These are phyloP conservation scores for Drosophila greeni DNA, from an alignment of 2,888 invertebrate species.

Conservation along the genomic window DNA sequence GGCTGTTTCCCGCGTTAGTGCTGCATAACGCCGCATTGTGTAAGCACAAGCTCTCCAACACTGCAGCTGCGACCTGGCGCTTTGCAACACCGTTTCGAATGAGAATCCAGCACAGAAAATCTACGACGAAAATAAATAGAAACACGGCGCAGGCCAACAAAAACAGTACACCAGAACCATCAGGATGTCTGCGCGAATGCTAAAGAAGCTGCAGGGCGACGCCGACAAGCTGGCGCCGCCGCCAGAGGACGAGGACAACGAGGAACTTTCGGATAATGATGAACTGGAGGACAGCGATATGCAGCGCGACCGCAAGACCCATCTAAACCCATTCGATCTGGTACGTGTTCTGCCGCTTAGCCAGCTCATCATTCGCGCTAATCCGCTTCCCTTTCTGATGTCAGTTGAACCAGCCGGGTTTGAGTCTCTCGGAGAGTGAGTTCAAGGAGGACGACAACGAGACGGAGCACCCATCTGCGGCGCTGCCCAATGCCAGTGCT, in stretches of 20 bases:
- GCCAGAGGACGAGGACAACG: slow-evolving; percentile 76
- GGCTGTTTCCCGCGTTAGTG: slow-evolving; percentile 1
- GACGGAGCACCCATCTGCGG: slow-evolving; percentile 81
- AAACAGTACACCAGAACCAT: background rate
- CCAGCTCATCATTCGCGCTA: slow-evolving; percentile 31
- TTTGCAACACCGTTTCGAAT: slow-evolving; percentile 9
- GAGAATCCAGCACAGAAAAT: slow-evolving; percentile 22
- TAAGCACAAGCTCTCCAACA: background rate
- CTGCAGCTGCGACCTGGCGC: background rate
- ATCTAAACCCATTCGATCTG: slow-evolving; percentile 85
- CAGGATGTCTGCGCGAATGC: slow-evolving; percentile 83
- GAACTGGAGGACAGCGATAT: slow-evolving; percentile 79
- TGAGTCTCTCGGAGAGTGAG: slow-evolving; percentile 84
- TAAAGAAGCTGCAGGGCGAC: slow-evolving; percentile 83
- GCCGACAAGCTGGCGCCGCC: slow-evolving; percentile 78
- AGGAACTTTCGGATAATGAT: slow-evolving; percentile 80
- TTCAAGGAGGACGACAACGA: slow-evolving; percentile 85
- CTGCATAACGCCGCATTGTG: background rate
- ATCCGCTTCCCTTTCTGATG: background rate
- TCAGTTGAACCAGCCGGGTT: slow-evolving; percentile 81
- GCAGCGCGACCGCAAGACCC: slow-evolving; percentile 81
- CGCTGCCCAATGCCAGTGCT: slow-evolving; percentile 78
- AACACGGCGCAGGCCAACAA: slow-evolving; percentile 2
- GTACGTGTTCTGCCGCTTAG: slow-evolving; percentile 79
- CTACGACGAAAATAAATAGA: slow-evolving; percentile 24